These are phyloP conservation scores for Lasioglossum baleicum DNA, from an alignment of 1,140 invertebrate genomes.

Conservation along the genomic window DNA sequence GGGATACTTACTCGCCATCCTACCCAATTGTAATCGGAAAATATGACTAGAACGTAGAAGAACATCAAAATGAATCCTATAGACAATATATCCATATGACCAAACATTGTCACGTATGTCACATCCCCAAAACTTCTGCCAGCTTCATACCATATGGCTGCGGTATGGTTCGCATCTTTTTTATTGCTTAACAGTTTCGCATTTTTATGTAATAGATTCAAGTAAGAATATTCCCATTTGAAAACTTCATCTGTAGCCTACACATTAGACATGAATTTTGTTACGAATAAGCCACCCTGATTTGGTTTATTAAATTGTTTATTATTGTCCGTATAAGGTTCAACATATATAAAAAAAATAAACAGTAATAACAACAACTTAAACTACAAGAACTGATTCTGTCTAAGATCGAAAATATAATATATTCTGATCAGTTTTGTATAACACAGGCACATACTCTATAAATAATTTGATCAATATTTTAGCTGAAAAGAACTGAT, in stretches of 20 bases:
- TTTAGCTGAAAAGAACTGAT: not conserved
- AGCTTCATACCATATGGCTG: constrained; percentile 83
- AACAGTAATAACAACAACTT: not conserved
- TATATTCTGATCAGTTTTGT: not conserved
- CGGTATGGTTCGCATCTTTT: constrained; percentile 61
- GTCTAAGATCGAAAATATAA: not conserved
- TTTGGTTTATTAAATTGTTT: not conserved
- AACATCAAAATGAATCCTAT: constrained; percentile 87
- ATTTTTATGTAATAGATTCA: constrained; percentile 79
- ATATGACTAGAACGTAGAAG: constrained; percentile 86
- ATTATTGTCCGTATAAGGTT: not conserved
- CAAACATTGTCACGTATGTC: constrained; percentile 84
- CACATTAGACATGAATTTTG: constrained; percentile 17
- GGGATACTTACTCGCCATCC: constrained; percentile 83
- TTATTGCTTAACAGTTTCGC: constrained; percentile 49
- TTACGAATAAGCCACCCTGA: not conserved
- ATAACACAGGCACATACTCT: not conserved
- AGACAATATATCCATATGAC: constrained; percentile 86
- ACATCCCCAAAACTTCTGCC: constrained; percentile 88
- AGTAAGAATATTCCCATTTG: constrained; percentile 84
- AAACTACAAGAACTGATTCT: constrained; percentile 7
- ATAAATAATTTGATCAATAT: not conserved
- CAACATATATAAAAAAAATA: not conserved
- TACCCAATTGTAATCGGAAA: constrained; percentile 88
- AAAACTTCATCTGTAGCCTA: constrained; percentile 82